Evolutionary conservation across 35 echinoderm and acorn worm genomes (phyloP), one percentile per base, ranked within the genome.

Genomic region (Nesometra sesokonis): DNA sequence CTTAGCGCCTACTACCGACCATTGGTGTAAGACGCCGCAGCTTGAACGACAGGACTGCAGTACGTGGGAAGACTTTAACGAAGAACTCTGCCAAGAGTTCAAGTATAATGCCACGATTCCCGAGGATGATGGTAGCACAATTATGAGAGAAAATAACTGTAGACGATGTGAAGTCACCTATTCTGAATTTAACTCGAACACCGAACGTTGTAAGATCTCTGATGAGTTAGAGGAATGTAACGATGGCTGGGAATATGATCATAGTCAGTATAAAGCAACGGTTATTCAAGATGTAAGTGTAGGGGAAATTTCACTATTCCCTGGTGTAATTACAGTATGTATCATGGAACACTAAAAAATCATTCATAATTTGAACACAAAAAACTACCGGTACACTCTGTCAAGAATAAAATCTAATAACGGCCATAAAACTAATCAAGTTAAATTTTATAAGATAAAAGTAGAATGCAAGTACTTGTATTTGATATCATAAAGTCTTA

Each of bases 171-270:
- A 67, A 13, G 23, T 67, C 9, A 67, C 52, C 0, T 67, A 67
- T 67, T 67, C 52, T 67, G 52, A 67, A 67, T 67, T 67, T 27
- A 27, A 27, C 23, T 2, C 2, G 21, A 19, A 67, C 52, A 67
- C 52, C 23, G 23, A 67, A 27, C 52, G 52, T 27, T 67, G 52
- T 67, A 27, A 67, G 23, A 2, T 67, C 9, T 67, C 52, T 2
- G 52, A 83, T 83, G 23, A 67, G 7, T 19, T 67, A 67, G 11
- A 34, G n/a, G 29, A 86, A 3, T 86, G 84, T 76, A 30, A 81
- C 17, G 31, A 86, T 82, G 90, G 90, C 8, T 91, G 84, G 84
- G 78, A 87, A 11, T 91, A 77, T 39, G 90, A 91, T 47, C 81
- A 33, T 33, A 52, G 76, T 33, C 84, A 91, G 35, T 91, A 87